Percentiles rank a stretch among this genome's conserved stretches.
Evolutionary conservation across 2,113 vertebrate species (phyloP).

Genomic region (Centrocercus urophasianus): DNA sequence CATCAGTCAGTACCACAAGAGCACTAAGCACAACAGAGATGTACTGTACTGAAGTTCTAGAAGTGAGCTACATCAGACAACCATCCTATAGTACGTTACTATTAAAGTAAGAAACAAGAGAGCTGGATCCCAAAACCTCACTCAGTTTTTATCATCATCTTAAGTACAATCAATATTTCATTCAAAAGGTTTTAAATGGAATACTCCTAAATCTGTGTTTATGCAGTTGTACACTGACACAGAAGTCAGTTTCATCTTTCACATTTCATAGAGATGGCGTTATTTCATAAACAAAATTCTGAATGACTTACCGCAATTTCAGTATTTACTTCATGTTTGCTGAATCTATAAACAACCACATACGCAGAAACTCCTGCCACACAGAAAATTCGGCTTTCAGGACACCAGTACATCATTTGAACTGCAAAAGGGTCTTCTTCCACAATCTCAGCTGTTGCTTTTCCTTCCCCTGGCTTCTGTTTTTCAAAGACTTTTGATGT

Average conservation of each 20-base stretch:
- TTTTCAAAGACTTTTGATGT: slow-evolving; percentile 98
- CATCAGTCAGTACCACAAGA: neutral
- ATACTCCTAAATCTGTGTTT: neutral
- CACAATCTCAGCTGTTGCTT: slow-evolving; percentile 86
- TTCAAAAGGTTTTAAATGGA: neutral
- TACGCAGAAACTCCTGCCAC: slow-evolving; percentile 95
- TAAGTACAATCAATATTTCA: neutral
- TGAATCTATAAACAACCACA: slow-evolving; percentile 94
- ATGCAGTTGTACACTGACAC: neutral
- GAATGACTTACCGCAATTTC: slow-evolving; percentile 91
- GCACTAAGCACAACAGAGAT: neutral
- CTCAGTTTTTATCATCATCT: neutral
- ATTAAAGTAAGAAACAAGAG: neutral
- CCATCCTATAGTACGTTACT: neutral
- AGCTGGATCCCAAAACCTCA: neutral
- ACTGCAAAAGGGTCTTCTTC: slow-evolving; percentile 96
- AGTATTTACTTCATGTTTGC: slow-evolving; percentile 92
- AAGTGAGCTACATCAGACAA: neutral
- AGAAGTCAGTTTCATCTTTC: neutral
- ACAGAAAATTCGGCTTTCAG: slow-evolving; percentile 95
- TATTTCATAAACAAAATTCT: slow-evolving; percentile 8
- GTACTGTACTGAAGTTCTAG: slow-evolving; percentile 1
- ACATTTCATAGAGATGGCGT: neutral
- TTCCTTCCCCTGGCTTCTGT: slow-evolving; percentile 85
- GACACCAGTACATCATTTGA: slow-evolving; percentile 98